Evolutionary conservation across 2,797 vertebrate genomes (phyloP), one percentile per base, ranked within the genome.

Genomic region (Ceryle rudis): DNA sequence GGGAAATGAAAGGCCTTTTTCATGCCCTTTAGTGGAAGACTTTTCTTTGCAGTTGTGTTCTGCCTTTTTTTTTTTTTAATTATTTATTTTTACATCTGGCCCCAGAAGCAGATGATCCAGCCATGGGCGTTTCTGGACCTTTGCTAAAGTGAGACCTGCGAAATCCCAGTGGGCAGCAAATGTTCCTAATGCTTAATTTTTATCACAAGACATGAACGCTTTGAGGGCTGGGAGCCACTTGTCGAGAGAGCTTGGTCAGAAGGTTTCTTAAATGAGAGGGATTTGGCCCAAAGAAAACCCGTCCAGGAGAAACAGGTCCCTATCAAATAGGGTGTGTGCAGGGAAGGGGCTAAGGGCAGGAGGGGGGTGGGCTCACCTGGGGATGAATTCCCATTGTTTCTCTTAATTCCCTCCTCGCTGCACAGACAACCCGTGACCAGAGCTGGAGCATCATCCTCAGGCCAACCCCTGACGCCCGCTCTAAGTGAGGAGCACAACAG

Each of bases 1-100:
- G 71, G 81, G n/a, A 84, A 92, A 91, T n/a, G 41, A 90, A 91
- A 81, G 9, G 10, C 19, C 21, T 54, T 82, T 92, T 86, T 81
- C 21, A 29, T 80, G 71, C 35, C 39, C 42, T 49, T 71, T 41
- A 82, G 28, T 55, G 47, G 41, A 64, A 13, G 3, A 37, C 18
- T 15, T 62, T 74, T 44, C 25, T 66, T 31, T 51, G 65, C 25
- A 21, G 22, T 67, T 46, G 51, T 84, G 46, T 65, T 66, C 21
- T 66, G 12, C 8, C 9, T 44, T n/a, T 31, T 13, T 49, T 20
- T n/a, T 11, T 11, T 46, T 61, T 21, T 26, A 37, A 37, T 44
- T 18, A 4, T 28, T 13, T 42, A 17, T 11, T 13, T 57, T 66
- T 15, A 29, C 29, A 11, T 28, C n/a, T 83, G 83, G 39, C 35